These are phyloP conservation scores for Proteles cristata DNA, from an alignment of 2,113 vertebrate species.

Conservation along the genomic window DNA sequence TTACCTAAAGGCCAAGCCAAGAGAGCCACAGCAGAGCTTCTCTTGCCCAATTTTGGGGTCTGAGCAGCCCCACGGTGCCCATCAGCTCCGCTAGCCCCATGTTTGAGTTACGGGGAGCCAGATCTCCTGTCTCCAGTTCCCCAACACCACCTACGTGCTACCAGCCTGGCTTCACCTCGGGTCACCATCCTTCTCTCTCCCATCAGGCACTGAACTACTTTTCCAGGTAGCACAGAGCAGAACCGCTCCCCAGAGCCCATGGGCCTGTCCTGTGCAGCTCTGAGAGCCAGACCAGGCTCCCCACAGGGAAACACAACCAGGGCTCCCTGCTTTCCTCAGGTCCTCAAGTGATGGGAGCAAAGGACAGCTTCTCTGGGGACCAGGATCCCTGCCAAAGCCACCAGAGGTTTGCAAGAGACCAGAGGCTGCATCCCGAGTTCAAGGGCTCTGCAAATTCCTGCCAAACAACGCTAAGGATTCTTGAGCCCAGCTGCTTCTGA, in stretches of 20 bases:
- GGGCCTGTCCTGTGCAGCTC: neutral
- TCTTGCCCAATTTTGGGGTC: too few relatives aligned
- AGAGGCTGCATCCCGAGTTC: neutral
- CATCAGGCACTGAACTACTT: neutral
- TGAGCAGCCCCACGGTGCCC: neutral
- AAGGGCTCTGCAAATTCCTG: neutral
- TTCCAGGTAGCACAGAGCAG: neutral
- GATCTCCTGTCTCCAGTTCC: neutral
- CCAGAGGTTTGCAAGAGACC: neutral
- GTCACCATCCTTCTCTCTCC: neutral
- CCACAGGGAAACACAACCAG: neutral
- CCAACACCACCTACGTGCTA: neutral
- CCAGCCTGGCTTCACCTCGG: neutral
- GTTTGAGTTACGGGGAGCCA: neutral
- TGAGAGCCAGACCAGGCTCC: neutral
- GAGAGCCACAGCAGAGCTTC: neutral
- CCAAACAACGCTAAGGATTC: neutral
- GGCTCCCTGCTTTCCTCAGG: neutral
- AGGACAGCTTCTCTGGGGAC: neutral
- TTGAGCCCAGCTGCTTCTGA: neutral
- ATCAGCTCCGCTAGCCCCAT: rapidly evolving
- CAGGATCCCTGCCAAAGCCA: neutral
- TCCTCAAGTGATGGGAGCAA: too few relatives aligned
- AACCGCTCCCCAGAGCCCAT: neutral
- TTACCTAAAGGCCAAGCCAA: neutral